Percentiles rank a stretch among this genome's conserved stretches.
These are phyloP conservation scores for Atta colombica DNA, from an alignment of 1,140 invertebrate genomes.

Conservation along the genomic window DNA sequence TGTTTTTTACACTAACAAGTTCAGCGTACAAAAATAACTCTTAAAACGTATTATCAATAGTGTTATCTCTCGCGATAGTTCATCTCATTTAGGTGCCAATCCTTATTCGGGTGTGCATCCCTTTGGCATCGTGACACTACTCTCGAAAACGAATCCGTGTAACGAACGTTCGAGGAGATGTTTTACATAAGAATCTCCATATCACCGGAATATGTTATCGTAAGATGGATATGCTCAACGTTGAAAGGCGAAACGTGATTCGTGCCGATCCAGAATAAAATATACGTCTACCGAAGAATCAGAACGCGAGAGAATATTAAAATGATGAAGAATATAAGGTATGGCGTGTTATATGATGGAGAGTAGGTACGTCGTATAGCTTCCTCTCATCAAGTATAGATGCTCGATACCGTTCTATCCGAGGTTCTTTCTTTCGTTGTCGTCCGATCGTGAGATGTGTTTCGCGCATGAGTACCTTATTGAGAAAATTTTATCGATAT, in stretches of 20 bases:
- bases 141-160: conserved; percentile 65
- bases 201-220: conserved; percentile 57
- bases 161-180: conserved; percentile 72
- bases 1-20: background rate
- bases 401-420: conserved; percentile 11
- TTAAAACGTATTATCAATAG: background rate
- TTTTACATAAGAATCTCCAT: conserved; percentile 72
- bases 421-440: background rate
- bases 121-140: conserved; percentile 9
- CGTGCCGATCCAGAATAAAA: conserved; percentile 28
- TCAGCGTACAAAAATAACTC: background rate
- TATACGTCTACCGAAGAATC: conserved; percentile 38
- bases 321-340: background rate
- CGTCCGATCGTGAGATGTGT: conserved; percentile 16
- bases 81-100: conserved; percentile 36
- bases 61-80: background rate
- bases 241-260: conserved; percentile 57
- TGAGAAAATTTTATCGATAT: conserved; percentile 52
- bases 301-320: conserved; percentile 43
- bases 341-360: too few species aligned
- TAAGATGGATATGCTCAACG: conserved; percentile 58
- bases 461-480: conserved; percentile 15
- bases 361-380: background rate
- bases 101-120: conserved; percentile 13
- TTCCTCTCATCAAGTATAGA: background rate